Evolutionary conservation across 2,113 vertebrate genomes (phyloP).

Genomic region (Rhynchopsitta pachyrhyncha): DNA sequence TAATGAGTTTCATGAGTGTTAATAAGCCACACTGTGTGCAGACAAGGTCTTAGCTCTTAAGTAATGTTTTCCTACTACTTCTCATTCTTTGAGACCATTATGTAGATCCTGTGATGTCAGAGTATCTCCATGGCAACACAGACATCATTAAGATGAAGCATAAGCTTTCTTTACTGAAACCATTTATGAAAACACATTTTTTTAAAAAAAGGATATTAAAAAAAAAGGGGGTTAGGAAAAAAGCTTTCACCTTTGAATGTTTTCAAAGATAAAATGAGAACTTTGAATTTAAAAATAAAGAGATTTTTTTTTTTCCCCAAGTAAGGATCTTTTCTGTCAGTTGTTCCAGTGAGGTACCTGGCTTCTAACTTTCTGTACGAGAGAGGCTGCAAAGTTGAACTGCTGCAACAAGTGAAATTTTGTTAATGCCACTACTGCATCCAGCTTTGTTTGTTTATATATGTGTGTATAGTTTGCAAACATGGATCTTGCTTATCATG

Average conservation of each 20-base stretch:
- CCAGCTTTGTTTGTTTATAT: neutral
- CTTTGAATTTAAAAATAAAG: neutral
- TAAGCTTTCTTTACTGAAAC: slow-evolving; percentile 2
- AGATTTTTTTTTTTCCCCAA: neutral
- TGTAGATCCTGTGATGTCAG: slow-evolving; percentile 27
- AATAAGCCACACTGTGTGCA: slow-evolving; percentile 2
- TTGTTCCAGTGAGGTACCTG: neutral
- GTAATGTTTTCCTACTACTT: slow-evolving; percentile 31
- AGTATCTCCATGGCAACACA: neutral
- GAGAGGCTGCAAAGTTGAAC: neutral
- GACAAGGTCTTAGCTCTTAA: slow-evolving; percentile 1
- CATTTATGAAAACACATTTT: neutral
- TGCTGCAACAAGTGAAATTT: slow-evolving; percentile 16
- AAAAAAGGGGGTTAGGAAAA: neutral
- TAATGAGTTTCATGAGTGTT: slow-evolving; percentile 20
- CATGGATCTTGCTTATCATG: neutral
- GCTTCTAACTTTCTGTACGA: neutral
- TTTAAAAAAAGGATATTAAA: neutral
- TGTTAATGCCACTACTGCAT: slow-evolving; percentile 23
- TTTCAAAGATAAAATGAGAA: neutral
- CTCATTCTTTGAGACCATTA: slow-evolving; percentile 27
- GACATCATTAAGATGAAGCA: neutral
- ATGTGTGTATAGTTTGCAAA: neutral
- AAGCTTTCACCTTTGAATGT: neutral
- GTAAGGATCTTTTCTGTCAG: neutral